Evolutionary conservation across 2,888 invertebrate species (phyloP).

Genomic region (Nomada lathburiana): DNA sequence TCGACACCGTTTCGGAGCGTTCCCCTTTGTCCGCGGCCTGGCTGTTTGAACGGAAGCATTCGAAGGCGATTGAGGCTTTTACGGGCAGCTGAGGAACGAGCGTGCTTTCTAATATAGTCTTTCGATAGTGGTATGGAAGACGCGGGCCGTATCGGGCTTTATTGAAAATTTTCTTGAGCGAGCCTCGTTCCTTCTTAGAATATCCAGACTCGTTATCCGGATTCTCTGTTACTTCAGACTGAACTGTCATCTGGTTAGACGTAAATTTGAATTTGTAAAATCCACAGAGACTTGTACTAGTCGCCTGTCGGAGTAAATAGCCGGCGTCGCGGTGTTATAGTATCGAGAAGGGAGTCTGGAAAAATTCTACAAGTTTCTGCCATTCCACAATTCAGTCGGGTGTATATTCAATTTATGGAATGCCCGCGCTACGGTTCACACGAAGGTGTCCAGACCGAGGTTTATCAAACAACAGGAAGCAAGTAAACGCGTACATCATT

Average conservation of each 20-base stretch:
- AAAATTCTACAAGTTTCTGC: too few species aligned
- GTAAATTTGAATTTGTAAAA: too few species aligned
- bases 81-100: background rate
- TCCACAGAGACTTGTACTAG: too few species aligned
- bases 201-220: too few species aligned
- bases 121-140: background rate
- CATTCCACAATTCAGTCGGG: background rate
- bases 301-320: too few species aligned
- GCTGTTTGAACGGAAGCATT: background rate
- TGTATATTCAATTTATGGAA: background rate
- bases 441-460: constrained; percentile 11
- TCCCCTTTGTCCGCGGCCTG: background rate
- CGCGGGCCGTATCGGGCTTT: background rate
- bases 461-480: constrained; percentile 30
- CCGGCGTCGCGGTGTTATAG: too few species aligned
- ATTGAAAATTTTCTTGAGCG: background rate
- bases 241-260: too few species aligned
- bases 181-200: background rate
- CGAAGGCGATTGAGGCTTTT: background rate
- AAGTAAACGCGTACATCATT: constrained; percentile 35
- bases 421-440: background rate
- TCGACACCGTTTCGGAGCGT: constrained; percentile 19
- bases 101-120: background rate
- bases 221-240: too few species aligned
- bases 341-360: too few species aligned